These are phyloP conservation scores for Uloborus diversus DNA, from an alignment of 1,140 invertebrate genomes.

Conservation along the genomic window DNA sequence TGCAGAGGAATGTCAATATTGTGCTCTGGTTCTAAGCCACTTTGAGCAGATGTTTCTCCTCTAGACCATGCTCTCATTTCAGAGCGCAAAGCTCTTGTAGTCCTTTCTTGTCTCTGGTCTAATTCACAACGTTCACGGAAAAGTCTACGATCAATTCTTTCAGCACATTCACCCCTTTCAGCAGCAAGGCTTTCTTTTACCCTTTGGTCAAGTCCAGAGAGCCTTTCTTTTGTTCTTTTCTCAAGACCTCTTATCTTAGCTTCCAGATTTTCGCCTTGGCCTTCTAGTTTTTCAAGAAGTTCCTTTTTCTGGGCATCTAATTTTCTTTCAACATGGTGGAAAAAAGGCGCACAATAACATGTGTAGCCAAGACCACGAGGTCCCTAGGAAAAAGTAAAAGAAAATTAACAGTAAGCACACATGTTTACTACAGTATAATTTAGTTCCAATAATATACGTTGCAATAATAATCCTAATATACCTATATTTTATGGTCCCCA, in stretches of 20 bases:
- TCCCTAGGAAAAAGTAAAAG: slow-evolving; percentile 69
- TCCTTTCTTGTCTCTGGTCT: slow-evolving; percentile 48
- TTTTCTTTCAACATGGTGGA: slow-evolving; percentile 86
- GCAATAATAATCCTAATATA: too few species aligned
- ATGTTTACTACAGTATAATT: too few species aligned
- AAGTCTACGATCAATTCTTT: slow-evolving; percentile 50
- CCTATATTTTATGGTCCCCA: too few species aligned
- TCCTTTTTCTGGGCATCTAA: slow-evolving; percentile 86
- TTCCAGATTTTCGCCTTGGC: slow-evolving; percentile 80
- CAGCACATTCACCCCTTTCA: slow-evolving; percentile 57
- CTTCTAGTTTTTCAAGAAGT: slow-evolving; percentile 82
- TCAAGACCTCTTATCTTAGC: slow-evolving; percentile 82
- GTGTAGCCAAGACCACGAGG: slow-evolving; percentile 88
- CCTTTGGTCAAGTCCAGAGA: slow-evolving; percentile 71
- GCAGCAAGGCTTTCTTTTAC: slow-evolving; percentile 59
- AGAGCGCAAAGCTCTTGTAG: not conserved
- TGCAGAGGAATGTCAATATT: not conserved
- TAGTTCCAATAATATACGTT: too few species aligned
- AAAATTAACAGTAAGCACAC: too few species aligned
- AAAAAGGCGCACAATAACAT: slow-evolving; percentile 83
- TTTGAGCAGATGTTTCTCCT: not conserved
- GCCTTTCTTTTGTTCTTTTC: slow-evolving; percentile 77
- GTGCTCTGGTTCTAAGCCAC: slow-evolving; percentile 3
- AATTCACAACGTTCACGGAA: slow-evolving; percentile 55
- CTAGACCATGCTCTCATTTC: slow-evolving; percentile 56